Percentiles rank a stretch among this genome's conserved stretches.
These are phyloP conservation scores for Steinernema feltiae DNA, from an alignment of 1,140 invertebrate genomes.

Conservation along the genomic window DNA sequence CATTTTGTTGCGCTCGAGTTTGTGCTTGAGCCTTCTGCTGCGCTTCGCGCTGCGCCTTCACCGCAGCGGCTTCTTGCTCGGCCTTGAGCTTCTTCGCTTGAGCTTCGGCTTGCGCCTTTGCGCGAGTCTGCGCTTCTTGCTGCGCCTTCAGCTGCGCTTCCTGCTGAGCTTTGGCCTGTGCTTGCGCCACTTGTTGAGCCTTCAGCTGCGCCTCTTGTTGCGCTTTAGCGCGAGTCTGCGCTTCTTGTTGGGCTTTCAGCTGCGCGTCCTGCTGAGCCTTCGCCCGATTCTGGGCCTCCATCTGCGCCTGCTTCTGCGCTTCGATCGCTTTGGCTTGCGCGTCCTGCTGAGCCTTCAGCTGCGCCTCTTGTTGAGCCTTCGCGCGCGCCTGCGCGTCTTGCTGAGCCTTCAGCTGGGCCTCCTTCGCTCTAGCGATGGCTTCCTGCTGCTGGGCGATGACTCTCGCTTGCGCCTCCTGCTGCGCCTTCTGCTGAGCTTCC, in stretches of 20 bases:
- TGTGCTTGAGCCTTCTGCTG: conserved; percentile 16
- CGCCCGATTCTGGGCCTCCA: conserved; percentile 19
- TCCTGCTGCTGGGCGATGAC: not conserved
- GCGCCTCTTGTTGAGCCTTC: not conserved
- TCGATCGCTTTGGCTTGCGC: not conserved
- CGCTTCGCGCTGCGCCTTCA: conserved; percentile 26
- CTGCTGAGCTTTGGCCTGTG: conserved; percentile 23
- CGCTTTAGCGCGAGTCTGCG: conserved; percentile 17
- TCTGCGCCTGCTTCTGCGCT: not conserved
- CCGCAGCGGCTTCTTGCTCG: not conserved
- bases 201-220: conserved; percentile 13
- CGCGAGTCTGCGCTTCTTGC: conserved; percentile 8
- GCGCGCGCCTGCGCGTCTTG: not conserved
- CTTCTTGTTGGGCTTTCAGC: conserved; percentile 17
- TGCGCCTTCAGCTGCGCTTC: conserved; percentile 28
- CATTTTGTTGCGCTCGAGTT: conserved; percentile 10
- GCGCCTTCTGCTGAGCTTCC: not conserved
- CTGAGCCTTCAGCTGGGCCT: not conserved
- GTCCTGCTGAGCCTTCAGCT: conserved; percentile 24
- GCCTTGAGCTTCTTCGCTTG: conserved; percentile 12
- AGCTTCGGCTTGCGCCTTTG: conserved; percentile 16
- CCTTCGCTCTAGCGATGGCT: conserved; percentile 10
- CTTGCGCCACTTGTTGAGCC: no score
- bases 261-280: conserved; percentile 25
- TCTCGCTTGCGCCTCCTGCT: conserved; percentile 11